A percentile compares a stretch with the other conserved stretches of the same genome.
phyloP scores from a whole-genome alignment of 2,888 invertebrate genomes.

The Steromphala cineraria region DNA sequence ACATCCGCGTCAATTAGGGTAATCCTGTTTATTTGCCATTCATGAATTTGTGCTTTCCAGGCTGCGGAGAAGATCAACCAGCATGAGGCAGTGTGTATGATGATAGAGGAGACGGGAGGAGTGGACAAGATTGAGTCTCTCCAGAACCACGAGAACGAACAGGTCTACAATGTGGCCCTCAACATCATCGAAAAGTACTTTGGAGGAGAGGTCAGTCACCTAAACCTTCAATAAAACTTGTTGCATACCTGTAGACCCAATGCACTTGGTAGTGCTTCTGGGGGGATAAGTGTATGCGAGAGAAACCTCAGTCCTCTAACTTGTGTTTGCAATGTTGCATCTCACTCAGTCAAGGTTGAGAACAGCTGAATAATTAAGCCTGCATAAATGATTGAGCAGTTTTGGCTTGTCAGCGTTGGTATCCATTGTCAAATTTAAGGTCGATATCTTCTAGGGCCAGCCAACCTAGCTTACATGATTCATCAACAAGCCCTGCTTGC shows the following conservation, averaged over 20 bases:
- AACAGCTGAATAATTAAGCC: too few relatives aligned
- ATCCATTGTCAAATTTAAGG: too few relatives aligned
- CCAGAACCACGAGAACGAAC: constrained; percentile 77
- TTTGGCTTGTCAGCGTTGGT: too few relatives aligned
- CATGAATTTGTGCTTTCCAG: constrained; percentile 71
- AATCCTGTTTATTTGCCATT: too few relatives aligned
- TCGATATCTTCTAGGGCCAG: too few relatives aligned
- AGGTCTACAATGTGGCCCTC: constrained; percentile 76
- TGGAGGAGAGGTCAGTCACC: constrained; percentile 68
- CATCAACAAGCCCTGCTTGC: too few relatives aligned
- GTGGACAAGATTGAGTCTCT: constrained; percentile 77
- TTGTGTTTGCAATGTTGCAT: too few relatives aligned
- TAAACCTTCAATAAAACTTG: not conserved
- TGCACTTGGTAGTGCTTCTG: too few relatives aligned
- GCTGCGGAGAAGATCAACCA: constrained; percentile 87
- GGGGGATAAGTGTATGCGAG: too few relatives aligned
- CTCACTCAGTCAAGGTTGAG: not conserved
- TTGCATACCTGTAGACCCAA: not conserved
- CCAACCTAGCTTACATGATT: too few relatives aligned
- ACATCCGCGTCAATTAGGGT: too few relatives aligned
- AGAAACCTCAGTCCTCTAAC: too few relatives aligned
- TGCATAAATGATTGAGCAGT: not conserved
- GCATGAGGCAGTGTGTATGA: constrained; percentile 84
- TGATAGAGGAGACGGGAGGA: constrained; percentile 90
- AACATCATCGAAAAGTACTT: constrained; percentile 77